phyloP scores from a whole-genome alignment of 1,140 invertebrate species.

The Helicoverpa armigera region DNA sequence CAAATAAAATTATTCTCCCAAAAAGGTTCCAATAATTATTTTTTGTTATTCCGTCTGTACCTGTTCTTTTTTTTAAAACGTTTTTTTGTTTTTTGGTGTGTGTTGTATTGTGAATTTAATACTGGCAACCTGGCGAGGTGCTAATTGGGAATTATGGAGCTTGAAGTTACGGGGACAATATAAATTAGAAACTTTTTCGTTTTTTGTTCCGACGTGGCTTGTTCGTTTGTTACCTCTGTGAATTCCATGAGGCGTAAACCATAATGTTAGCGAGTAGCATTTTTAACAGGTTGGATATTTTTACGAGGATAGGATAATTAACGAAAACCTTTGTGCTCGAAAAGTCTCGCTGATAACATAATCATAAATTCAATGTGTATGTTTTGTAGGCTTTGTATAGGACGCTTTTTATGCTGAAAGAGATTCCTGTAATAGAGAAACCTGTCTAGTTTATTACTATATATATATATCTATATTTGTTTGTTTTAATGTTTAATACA shows the following conservation, averaged over 20 bases:
- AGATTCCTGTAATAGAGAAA: too few species aligned
- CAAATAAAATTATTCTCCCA: slow-evolving; percentile 26
- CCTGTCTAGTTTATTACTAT: too few species aligned
- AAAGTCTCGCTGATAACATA: neutral
- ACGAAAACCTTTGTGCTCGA: slow-evolving; percentile 4
- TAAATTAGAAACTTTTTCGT: slow-evolving; percentile 32
- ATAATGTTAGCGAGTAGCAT: neutral
- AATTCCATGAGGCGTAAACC: neutral
- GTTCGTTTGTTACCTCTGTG: slow-evolving; percentile 13
- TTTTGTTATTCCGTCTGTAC: neutral
- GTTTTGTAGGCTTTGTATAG: too few species aligned
- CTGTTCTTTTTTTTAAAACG: neutral
- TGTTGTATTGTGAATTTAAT: slow-evolving; percentile 17
- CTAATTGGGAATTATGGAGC: slow-evolving; percentile 38
- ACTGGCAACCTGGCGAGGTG: neutral
- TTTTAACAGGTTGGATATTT: neutral
- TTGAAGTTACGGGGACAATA: slow-evolving; percentile 29
- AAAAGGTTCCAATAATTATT: slow-evolving; percentile 29
- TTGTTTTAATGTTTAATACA: too few species aligned
- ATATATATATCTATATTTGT: too few species aligned
- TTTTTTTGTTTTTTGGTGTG: neutral
- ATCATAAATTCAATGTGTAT: too few species aligned
- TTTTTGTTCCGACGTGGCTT: neutral
- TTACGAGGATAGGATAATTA: neutral
- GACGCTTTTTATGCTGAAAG: too few species aligned